Evolutionary conservation across 2,888 invertebrate genomes (phyloP).

Genomic region (Adelognathus sp.): DNA sequence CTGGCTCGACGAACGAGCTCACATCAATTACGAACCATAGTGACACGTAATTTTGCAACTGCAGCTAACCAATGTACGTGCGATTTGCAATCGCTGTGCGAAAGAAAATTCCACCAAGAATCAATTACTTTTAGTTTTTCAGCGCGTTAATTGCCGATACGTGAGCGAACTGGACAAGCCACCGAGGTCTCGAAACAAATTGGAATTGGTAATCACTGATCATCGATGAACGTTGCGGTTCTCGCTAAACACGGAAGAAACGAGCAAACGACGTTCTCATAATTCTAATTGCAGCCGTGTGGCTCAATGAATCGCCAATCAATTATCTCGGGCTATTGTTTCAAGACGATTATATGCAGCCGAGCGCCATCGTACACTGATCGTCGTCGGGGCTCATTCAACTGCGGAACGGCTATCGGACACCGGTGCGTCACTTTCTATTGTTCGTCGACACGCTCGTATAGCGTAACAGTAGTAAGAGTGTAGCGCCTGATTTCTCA

Average conservation of each 20-base stretch:
- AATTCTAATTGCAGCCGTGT: constrained; percentile 27
- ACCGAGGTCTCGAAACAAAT: too few relatives aligned
- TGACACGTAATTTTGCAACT: too few relatives aligned
- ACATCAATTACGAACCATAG: too few relatives aligned
- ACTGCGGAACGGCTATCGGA: not conserved
- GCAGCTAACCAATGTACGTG: too few relatives aligned
- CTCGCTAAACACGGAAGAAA: not conserved
- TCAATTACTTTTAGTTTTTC: too few relatives aligned
- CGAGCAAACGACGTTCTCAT: not conserved
- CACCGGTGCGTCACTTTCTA: constrained; percentile 37
- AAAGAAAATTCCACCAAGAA: too few relatives aligned
- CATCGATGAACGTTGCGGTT: not conserved
- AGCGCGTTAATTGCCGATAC: too few relatives aligned
- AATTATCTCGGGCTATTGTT: constrained; percentile 11
- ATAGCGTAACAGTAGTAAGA: not conserved
- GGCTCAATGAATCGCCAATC: constrained; percentile 25
- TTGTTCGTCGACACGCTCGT: constrained; percentile 17
- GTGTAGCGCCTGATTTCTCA: not conserved
- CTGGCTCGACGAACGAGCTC: too few relatives aligned
- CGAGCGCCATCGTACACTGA: constrained; percentile 11
- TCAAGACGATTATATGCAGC: not conserved
- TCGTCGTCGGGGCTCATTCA: constrained; percentile 18
- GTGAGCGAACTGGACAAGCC: not conserved
- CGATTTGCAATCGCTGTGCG: too few relatives aligned
- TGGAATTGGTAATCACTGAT: not conserved